phyloP scores from a whole-genome alignment of 2,113 vertebrate species.

The Rhadina sibilatrix region DNA sequence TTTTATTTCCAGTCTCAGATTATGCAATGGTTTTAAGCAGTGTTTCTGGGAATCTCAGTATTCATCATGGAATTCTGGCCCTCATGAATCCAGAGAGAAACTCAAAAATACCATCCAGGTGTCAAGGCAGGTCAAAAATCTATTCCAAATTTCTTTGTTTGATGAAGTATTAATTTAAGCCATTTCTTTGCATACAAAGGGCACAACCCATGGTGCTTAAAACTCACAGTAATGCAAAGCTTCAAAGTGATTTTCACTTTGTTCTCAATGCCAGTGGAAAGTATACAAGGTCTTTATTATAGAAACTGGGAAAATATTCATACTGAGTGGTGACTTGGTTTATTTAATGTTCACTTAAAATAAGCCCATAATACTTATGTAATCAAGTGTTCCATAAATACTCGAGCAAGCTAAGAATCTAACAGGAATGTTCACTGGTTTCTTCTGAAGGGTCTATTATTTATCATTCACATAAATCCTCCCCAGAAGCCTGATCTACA shows the following conservation, averaged over 20 bases:
- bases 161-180: not conserved
- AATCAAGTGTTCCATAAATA: slow-evolving; percentile 23
- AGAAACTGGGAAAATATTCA: not conserved
- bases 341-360: slow-evolving; percentile 11
- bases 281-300: not conserved
- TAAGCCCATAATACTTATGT: not conserved
- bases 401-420: not conserved
- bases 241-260: not conserved
- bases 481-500: not conserved
- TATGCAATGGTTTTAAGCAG: not conserved
- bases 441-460: slow-evolving; percentile 4
- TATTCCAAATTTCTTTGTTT: not conserved
- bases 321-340: not conserved
- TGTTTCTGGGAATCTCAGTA: not conserved
- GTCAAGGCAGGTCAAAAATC: not conserved
- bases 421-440: not conserved
- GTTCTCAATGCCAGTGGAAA: not conserved
- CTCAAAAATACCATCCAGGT: not conserved
- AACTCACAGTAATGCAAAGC: not conserved
- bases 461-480: not conserved
- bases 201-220: not conserved
- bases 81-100: not conserved
- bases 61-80: not conserved
- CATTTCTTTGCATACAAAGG: not conserved
- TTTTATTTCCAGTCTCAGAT: not conserved